phyloP scores from a whole-genome alignment of 1,140 invertebrate genomes.

The Drosophila repleta region DNA sequence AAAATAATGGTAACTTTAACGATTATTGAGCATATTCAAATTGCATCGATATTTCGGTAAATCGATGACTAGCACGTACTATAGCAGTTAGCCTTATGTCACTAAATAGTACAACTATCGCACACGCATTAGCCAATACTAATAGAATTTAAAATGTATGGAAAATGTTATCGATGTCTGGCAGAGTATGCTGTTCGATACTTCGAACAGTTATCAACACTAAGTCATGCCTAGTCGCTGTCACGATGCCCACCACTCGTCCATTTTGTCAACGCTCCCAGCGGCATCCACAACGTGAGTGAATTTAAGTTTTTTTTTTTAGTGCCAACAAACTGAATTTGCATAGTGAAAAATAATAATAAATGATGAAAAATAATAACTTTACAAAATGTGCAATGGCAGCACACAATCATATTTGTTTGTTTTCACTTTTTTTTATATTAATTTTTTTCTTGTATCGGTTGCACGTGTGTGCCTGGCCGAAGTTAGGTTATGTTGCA shows the following conservation, averaged over 20 bases:
- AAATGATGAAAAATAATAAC: background rate
- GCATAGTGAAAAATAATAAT: background rate
- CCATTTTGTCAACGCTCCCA: constrained; percentile 86
- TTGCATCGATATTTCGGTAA: too few relatives aligned
- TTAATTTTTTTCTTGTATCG: background rate
- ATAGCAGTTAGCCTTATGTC: constrained; percentile 11
- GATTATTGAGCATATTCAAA: too few relatives aligned
- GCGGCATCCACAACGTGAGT: constrained; percentile 91
- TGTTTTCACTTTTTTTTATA: constrained; percentile 2
- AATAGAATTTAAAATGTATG: too few relatives aligned
- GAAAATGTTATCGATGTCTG: too few relatives aligned
- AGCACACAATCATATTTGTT: background rate
- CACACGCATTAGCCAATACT: too few relatives aligned
- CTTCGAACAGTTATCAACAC: background rate
- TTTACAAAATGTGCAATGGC: background rate
- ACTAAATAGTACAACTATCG: too few relatives aligned
- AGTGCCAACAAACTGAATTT: background rate
- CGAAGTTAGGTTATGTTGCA: constrained; percentile 28
- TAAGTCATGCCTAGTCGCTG: background rate
- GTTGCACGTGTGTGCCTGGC: constrained; percentile 25
- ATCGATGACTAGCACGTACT: background rate
- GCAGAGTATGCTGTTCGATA: too few relatives aligned
- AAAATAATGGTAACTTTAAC: too few relatives aligned
- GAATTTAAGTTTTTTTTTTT: background rate
- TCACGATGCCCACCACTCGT: constrained; percentile 54